Base-by-base conservation (phyloP, 2,888 invertebrate species). In the Drosophila austrosaltans region DNA sequence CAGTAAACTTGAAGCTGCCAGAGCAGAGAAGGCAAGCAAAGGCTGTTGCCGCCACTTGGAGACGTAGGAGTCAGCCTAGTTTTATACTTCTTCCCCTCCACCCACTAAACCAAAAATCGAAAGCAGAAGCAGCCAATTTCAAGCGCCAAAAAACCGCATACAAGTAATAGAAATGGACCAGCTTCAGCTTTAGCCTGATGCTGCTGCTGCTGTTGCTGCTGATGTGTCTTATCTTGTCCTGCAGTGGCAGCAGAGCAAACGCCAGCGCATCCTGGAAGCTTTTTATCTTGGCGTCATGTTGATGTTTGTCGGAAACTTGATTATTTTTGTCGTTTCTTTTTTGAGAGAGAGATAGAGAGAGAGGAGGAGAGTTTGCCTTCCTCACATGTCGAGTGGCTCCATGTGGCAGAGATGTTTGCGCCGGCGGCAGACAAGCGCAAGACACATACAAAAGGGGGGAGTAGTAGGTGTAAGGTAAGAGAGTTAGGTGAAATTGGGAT, bases 221-320 rank as follows among this genome's bases (percentile, higher is more conserved):
- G 89, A 84, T 83, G 84, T 88, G 85, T 82, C 85, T 85, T 89
- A 89, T 85, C 85, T 76, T 87, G 86, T 85, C 85, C 72, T 72
- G 81, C 88, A 70, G 66, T 77, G 72, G 72, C 82, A 69, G 72
- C 82, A 69, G 89, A 69, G 81, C 69, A 64, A 28, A 69, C 81
- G 69, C 72, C 69, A 78, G 78, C 83, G 82, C 86, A 88, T 82
- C 86, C 82, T 87, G 86, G 83, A 76, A 80, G 86, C 83, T 87
- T 87, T 87, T 87, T 85, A 89, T 89, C 86, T 85, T 82, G 86
- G 89, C 85, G 89, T 89, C 89, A 89, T 89, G 88, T 89, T 89
- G 89, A 85, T 85, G 85, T 87, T 85, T 89, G 88, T 89, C 85
- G 85, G 85, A 89, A 85, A 85, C 85, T 85, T 85, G 85, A 85